Percentiles rank a stretch among this genome's conserved stretches.
phyloP scores from a whole-genome alignment of 2,797 vertebrate genomes.

The Avahi laniger region DNA sequence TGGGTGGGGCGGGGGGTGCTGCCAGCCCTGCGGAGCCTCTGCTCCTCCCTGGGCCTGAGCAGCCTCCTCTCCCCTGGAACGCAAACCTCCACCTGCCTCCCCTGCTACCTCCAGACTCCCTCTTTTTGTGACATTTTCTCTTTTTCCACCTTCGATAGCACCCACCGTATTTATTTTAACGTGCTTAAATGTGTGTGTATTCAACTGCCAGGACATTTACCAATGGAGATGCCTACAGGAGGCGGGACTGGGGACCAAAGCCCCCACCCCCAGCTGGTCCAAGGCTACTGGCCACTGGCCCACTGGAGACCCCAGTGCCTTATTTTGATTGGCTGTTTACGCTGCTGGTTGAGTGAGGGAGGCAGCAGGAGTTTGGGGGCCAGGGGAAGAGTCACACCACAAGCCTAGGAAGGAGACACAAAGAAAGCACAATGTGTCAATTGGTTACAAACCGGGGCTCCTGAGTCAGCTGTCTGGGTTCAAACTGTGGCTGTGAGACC shows the following conservation, averaged over 20 bases:
- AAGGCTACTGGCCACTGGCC: neutral
- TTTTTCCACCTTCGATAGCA: neutral
- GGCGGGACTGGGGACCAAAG: neutral
- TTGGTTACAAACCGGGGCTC: neutral
- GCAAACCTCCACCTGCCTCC: neutral
- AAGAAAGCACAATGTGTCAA: accelerated
- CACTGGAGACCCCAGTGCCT: neutral
- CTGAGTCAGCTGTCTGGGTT: neutral
- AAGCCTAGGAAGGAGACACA: no score
- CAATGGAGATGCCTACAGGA: neutral
- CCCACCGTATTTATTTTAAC: neutral
- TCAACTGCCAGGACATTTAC: neutral
- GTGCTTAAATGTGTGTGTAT: neutral
- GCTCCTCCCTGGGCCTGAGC: no score
- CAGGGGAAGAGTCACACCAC: neutral
- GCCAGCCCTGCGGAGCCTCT: no score
- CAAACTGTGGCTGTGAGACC: neutral
- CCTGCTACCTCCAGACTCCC: neutral
- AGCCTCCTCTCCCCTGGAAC: neutral
- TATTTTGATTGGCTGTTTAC: neutral
- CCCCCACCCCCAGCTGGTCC: neutral
- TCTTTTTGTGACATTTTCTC: neutral
- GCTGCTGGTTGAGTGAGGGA: neutral
- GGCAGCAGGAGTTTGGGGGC: accelerated
- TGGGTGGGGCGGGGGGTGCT: accelerated